phyloP scores from a whole-genome alignment of 2,797 vertebrate genomes.

The Champsocephalus gunnari region DNA sequence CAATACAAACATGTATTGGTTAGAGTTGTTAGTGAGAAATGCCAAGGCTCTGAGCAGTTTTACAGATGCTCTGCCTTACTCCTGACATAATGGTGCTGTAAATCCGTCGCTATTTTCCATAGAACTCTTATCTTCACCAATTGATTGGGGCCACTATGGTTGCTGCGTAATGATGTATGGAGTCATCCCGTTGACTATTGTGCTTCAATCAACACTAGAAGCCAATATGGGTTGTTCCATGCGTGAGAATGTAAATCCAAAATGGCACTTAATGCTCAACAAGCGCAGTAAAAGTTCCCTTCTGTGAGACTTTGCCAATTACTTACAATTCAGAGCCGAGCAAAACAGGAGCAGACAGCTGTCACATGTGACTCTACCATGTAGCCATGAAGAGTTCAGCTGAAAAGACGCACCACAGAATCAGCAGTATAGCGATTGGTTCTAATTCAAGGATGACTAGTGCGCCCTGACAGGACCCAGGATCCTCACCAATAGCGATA shows the following conservation, averaged over 20 bases:
- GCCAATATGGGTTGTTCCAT: slow-evolving; percentile 17
- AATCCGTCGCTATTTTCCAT: slow-evolving; percentile 38
- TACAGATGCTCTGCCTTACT: slow-evolving; percentile 40
- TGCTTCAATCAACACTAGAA: slow-evolving; percentile 59
- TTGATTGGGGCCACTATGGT: slow-evolving; percentile 41
- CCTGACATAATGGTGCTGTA: slow-evolving; percentile 50
- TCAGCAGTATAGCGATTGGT: background rate
- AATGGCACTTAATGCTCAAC: slow-evolving; percentile 43
- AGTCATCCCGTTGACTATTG: slow-evolving; percentile 66
- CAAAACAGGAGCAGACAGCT: background rate
- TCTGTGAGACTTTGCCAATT: background rate
- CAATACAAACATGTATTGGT: slow-evolving; percentile 6
- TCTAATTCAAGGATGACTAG: background rate
- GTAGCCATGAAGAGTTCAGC: background rate
- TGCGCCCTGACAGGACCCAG: background rate
- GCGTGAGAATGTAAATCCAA: slow-evolving; percentile 49
- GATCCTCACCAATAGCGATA: background rate
- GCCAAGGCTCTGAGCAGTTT: background rate
- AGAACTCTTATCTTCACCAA: slow-evolving; percentile 40
- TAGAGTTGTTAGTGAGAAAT: slow-evolving; percentile 13
- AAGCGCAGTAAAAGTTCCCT: slow-evolving; percentile 26
- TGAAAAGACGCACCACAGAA: background rate
- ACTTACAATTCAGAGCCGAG: background rate
- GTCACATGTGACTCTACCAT: background rate
- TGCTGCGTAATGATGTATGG: slow-evolving; percentile 61